A percentile compares a stretch with the other conserved stretches of the same genome.
Evolutionary conservation across 1,140 invertebrate genomes (phyloP).

Genomic region (Pogonognathellus flavescens): DNA sequence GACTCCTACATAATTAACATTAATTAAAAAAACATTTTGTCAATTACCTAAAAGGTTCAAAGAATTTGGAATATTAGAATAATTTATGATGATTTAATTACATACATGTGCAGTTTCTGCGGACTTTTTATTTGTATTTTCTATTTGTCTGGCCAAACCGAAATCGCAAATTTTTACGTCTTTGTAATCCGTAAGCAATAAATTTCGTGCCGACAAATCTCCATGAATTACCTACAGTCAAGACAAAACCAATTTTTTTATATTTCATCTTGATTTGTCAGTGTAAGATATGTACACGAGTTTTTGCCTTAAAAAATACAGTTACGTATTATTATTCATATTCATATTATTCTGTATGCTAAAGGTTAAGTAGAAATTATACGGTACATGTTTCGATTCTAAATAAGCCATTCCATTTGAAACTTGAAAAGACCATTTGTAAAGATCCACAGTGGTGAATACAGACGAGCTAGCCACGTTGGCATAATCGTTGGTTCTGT

Average conservation of each 20-base stretch:
- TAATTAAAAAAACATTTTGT: not conserved
- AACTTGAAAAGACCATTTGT: constrained; percentile 24
- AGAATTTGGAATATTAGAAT: not conserved
- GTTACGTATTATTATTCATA: no score
- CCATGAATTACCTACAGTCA: not conserved
- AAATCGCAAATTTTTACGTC: not conserved
- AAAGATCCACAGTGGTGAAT: not conserved
- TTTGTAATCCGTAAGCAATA: not conserved
- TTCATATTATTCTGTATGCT: no score
- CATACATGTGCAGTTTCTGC: constrained; percentile 10
- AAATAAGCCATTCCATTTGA: constrained; percentile 18
- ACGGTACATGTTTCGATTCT: not conserved
- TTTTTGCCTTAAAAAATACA: no score
- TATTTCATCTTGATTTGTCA: not conserved
- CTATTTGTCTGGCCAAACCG: not conserved
- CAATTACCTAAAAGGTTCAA: not conserved
- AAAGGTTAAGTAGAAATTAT: no score
- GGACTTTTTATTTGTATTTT: not conserved
- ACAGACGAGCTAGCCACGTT: not conserved
- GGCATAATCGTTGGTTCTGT: not conserved
- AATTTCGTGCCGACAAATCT: not conserved
- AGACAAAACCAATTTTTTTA: not conserved
- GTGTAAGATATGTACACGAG: no score
- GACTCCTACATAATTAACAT: not conserved
- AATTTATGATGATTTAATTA: not conserved